Conservation (phyloP, 2,113 vertebrate genomes). For the Xenopus borealis region DNA sequence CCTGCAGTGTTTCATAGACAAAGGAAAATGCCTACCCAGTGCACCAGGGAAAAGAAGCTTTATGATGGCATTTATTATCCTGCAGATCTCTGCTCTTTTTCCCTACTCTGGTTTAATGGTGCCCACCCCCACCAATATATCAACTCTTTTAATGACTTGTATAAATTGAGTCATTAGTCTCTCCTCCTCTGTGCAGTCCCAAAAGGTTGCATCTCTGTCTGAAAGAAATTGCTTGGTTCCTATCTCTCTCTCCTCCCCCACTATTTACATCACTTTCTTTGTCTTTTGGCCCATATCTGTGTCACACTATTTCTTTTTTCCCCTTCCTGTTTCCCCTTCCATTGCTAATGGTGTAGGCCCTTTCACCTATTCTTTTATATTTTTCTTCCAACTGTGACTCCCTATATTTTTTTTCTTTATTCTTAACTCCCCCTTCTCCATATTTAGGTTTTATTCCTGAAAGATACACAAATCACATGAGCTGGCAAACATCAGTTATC, state of each 20-base stretch:
- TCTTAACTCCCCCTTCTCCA: too few species aligned
- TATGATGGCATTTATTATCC: slow-evolving; percentile 30
- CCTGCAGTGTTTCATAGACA: not conserved
- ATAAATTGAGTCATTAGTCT: slow-evolving; percentile 29
- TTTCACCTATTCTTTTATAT: too few species aligned
- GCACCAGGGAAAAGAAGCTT: not conserved
- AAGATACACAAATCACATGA: too few species aligned
- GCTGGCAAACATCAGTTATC: too few species aligned
- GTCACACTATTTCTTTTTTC: not conserved
- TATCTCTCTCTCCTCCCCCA: not conserved
- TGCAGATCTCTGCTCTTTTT: not conserved
- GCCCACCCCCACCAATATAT: slow-evolving; percentile 13
- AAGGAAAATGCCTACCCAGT: not conserved
- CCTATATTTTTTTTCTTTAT: too few species aligned
- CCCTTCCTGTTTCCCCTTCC: not conserved
- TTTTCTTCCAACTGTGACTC: too few species aligned
- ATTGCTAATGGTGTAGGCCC: too few species aligned
- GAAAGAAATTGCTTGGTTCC: slow-evolving; percentile 29
- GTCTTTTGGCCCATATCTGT: not conserved
- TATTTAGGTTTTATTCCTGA: too few species aligned
- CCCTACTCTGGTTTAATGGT: not conserved
- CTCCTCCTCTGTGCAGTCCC: slow-evolving; percentile 16
- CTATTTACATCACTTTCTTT: not conserved
- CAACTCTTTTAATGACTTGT: slow-evolving; percentile 32
- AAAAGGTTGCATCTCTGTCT: slow-evolving; percentile 27